Evolutionary conservation across 2,113 vertebrate genomes (phyloP), one percentile per base, ranked within the genome.

Genomic region (Seriola aureovittata): DNA sequence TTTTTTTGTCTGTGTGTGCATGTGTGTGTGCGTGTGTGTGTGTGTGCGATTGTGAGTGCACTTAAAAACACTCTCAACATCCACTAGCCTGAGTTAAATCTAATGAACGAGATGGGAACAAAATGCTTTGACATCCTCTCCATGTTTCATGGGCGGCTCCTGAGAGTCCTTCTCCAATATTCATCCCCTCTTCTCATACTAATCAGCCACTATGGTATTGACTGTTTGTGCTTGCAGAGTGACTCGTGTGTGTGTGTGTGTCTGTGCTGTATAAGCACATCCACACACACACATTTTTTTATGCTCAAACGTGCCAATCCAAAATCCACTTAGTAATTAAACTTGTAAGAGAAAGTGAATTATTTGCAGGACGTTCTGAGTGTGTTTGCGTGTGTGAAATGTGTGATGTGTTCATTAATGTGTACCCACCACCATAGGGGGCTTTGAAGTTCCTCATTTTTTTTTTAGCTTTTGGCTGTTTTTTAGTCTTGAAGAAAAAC

Each of bases 101-200:
- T 94, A 93, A 96, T 95, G 94, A 96, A 92, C 63, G 57, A 88
- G 83, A 88, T 74, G 73, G 85, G 66, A 91, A 87, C 90, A 94
- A 91, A 87, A 78, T 67, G 79, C 59, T 90, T 94, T 88, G 93
- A 94, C 90, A 71, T 90, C 89, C 86, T 80, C 90, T 95, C 78
- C 91, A 80, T 93, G 93, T 94, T 95, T 95, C 92, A 95, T 69
- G 79, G 68, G 62, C 64, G 87, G 85, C 32, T 85, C 91, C 86
- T 78, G 64, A 91, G 90, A 93, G 90, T 75, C 90, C 82, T 84
- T 57, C 89, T 91, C 89, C 84, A 91, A 90, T 38, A 93, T 91
- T 93, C 85, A 91, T 90, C 82, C 88, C 91, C 85, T 90, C 68
- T 91, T 76, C 88, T 91, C 85, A 85, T 92, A 85, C 85, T 94